Evolutionary conservation across 2,113 vertebrate genomes (phyloP).

Genomic region (Silurus meridionalis): DNA sequence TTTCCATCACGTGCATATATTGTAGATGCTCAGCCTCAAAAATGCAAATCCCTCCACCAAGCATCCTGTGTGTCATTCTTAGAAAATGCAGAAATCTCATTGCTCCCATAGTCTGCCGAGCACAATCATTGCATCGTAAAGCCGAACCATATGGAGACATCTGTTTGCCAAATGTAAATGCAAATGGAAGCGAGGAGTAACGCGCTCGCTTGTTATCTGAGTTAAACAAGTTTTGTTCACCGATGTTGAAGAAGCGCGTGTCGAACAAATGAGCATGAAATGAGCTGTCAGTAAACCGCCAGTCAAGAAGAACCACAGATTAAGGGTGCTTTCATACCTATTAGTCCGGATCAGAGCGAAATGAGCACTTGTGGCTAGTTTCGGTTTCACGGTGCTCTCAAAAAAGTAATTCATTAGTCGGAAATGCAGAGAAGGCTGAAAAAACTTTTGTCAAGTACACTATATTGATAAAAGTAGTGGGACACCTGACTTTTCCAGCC

Average conservation of each 20-base stretch:
- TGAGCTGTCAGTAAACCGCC: constrained; percentile 13
- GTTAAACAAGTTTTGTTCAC: constrained; percentile 3
- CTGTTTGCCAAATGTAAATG: background rate
- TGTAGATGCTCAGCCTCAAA: constrained; percentile 27
- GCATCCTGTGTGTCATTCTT: background rate
- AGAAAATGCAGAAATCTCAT: background rate
- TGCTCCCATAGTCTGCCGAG: background rate
- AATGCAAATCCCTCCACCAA: constrained; percentile 38
- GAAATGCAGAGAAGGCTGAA: background rate
- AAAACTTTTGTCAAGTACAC: background rate
- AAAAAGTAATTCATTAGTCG: background rate
- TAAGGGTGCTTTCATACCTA: background rate
- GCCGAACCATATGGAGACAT: constrained; percentile 3
- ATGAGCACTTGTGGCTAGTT: background rate
- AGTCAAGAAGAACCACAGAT: background rate
- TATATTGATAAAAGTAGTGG: no score
- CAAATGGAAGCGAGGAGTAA: background rate
- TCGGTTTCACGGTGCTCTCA: background rate
- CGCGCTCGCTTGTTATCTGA: background rate
- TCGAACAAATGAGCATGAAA: background rate
- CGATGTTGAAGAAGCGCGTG: background rate
- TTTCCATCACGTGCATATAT: constrained; percentile 41
- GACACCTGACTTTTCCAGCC: no score
- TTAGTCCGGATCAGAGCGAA: background rate
- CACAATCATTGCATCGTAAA: background rate